Base-by-base conservation (phyloP, 2,888 invertebrate species). In the Eupithecia subumbrata region DNA sequence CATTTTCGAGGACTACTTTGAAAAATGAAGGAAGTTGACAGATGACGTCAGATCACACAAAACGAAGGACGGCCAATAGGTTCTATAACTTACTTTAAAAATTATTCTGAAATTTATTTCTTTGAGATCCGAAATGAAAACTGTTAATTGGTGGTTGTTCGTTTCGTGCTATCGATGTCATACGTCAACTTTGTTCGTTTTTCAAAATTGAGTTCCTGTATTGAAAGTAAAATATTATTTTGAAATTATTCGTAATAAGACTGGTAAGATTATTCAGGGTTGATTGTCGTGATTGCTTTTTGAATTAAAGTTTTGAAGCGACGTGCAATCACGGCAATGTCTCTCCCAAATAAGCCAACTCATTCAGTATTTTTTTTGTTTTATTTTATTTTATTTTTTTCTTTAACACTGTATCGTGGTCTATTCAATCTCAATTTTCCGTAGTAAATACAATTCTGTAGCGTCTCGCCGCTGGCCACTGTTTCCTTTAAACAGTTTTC, bases 401-500 rank as follows among this genome's bases (percentile, higher is more conserved):
- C 22, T 56, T 22, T 9, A 52, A 11, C 56, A 22, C 11, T 14
- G 5, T 25, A 5, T 14, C 9, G 3, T 56, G 22, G 9, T 60
- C 5, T 25, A 64, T 64, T 64, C 34, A 34, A 34, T 64, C 18
- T 64, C 18, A 34, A 34, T 34, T 34, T 64, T 22, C 64, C 64
- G 34, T 9, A 34, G 18, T 34, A 34, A 64, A 34, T 64, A 18
- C 9, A 34, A 34, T 34, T 34, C 25, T 12, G 56, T 22, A 52
- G 56, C 56, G 12, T 22, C 56, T 22, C 56, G 56, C 56, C n/a
- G n/a, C 11, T 56, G 22, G 52, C 4, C 22, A 30, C 63, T 64
- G 64, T 64, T 64, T 64, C 64, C 64, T 64, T 64, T 34, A 34
- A 64, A 22, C 64, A 64, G 64, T 34, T 64, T 64, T 64, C 64